Conservation (phyloP, 2,113 vertebrate species). For the Asarcornis scutulata region DNA sequence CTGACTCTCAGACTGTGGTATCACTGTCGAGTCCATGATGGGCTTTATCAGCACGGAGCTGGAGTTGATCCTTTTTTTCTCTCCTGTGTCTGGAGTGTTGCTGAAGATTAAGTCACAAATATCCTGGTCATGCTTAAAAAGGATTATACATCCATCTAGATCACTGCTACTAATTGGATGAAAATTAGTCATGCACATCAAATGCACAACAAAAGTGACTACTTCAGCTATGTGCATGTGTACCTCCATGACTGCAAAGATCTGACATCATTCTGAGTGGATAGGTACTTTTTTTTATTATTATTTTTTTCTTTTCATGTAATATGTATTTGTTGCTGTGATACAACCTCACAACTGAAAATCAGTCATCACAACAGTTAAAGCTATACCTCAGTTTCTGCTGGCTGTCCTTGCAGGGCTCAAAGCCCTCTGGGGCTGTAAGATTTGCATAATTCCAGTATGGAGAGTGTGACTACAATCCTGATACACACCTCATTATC, state of each 20-base stretch:
- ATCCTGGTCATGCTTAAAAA: background rate
- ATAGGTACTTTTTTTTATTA: too few relatives aligned
- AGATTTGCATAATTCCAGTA: background rate
- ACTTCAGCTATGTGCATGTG: accelerated
- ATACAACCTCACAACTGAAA: background rate
- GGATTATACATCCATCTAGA: background rate
- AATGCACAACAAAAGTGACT: background rate
- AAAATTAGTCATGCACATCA: background rate
- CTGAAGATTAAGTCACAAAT: background rate
- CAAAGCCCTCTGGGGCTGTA: background rate
- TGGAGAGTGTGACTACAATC: background rate
- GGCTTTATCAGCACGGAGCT: accelerated
- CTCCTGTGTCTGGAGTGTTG: accelerated
- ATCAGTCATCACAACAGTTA: background rate
- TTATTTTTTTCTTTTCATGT: background rate
- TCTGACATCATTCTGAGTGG: background rate
- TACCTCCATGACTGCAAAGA: background rate
- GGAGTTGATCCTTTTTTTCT: background rate
- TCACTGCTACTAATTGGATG: background rate
- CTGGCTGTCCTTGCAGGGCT: background rate
- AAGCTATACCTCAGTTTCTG: background rate
- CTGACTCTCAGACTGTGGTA: accelerated
- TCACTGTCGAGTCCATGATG: accelerated
- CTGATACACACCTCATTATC: background rate
- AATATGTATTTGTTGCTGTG: background rate